Evolutionary conservation across 2,797 vertebrate species (phyloP).

Genomic region (Chloroceryle inda): DNA sequence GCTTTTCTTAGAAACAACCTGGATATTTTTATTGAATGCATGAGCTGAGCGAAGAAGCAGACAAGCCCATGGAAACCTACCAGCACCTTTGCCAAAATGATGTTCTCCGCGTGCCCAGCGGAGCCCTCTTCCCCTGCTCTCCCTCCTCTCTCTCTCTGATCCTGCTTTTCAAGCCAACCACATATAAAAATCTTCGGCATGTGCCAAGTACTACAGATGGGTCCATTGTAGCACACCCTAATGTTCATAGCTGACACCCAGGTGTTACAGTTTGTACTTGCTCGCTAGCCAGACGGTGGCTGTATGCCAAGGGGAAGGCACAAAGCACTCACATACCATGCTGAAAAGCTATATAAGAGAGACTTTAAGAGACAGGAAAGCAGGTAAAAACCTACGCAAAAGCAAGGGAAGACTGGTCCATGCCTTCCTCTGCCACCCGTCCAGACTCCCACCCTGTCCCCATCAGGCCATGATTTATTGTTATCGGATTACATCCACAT

Average conservation of each 20-base stretch:
- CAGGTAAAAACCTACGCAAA: constrained; percentile 40
- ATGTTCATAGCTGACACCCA: constrained; percentile 77
- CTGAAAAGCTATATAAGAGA: constrained; percentile 67
- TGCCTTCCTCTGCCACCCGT: neutral
- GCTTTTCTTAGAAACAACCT: constrained; percentile 53
- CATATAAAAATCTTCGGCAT: constrained; percentile 62
- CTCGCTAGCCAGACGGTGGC: constrained; percentile 71
- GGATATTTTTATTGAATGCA: constrained; percentile 49
- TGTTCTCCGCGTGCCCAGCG: constrained; percentile 16
- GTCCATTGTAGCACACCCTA: constrained; percentile 71
- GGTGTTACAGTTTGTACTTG: constrained; percentile 76
- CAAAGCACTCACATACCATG: constrained; percentile 49
- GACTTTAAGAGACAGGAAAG: constrained; percentile 8
- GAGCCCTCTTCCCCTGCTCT: constrained; percentile 59
- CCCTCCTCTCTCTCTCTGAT: constrained; percentile 63
- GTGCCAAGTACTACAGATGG: constrained; percentile 63
- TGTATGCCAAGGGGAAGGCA: constrained; percentile 66
- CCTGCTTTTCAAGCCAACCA: constrained; percentile 72
- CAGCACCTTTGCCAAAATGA: constrained; percentile 68
- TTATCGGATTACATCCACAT: neutral
- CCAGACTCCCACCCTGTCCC: accelerated
- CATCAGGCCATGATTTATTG: neutral
- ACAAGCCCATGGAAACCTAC: constrained; percentile 64
- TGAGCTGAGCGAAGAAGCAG: constrained; percentile 1
- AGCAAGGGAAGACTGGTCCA: neutral